Base-by-base conservation (phyloP, 2,888 invertebrate genomes). In the Camptogramma bilineatum region DNA sequence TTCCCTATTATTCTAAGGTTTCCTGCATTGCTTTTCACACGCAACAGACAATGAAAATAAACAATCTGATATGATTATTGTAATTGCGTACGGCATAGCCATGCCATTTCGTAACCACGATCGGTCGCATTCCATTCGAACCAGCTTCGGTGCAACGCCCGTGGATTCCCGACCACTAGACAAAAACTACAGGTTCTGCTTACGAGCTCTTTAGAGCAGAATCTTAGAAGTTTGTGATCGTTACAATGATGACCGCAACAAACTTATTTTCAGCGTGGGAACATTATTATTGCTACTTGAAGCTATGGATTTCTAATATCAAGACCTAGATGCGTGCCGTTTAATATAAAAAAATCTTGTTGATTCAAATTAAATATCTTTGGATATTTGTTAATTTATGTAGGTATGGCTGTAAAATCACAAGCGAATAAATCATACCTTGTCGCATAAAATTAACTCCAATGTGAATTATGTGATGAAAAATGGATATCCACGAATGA, bases 101-200 rank as follows among this genome's bases (percentile, higher is more conserved):
- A 86, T 80, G 86, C 84, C 78, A 86, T 93, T 92, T 91, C 90
- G 91, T 88, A 91, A 92, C 87, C 82, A 83, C 88, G 86, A 86
- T 86, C 90, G 86, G 86, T 84, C 84, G 74, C 91, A 91, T 93
- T 91, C 93, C 65, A 44, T 42, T 47, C 48, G 50, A 28, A 59
- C 52, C 91, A 83, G 77, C 76, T 85, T 80, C 84, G 52, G 64
- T 60, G 60, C 64, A 64, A 64, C 60, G 91, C 85, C 90, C 91
- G 82, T 42, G 21, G 62, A 62, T 61, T 66, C 66, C 66, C 66
- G 58, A 19, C 51, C 24, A 61, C 57, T 71, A 66, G 65, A 65
- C 72, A 70, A 73, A 70, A 69, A 69, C 71, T 69, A 57, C 70
- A 63, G 57, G 64, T 71, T 66, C 71, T 72, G 47, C 73, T 79